Evolutionary conservation across 2,888 invertebrate species (phyloP).

Genomic region (Brachypalpus laphriformis): DNA sequence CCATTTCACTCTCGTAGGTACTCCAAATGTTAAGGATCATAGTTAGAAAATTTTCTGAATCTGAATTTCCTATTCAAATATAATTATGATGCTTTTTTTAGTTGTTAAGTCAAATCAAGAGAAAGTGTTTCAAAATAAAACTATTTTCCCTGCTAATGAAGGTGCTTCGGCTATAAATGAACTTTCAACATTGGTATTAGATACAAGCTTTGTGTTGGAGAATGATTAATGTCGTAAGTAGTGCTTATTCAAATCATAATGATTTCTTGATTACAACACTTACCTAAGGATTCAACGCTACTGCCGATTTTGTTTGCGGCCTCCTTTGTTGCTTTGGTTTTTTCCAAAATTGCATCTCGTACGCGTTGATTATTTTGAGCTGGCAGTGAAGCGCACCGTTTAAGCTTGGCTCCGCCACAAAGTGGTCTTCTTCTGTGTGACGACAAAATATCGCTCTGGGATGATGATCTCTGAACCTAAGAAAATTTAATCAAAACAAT

Average conservation of each 20-base stretch:
- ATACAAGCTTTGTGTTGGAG: slow-evolving; percentile 55
- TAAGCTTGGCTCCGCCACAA: slow-evolving; percentile 83
- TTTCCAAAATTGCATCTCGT: slow-evolving; percentile 72
- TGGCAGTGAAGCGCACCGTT: slow-evolving; percentile 85
- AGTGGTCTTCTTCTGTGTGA: slow-evolving; percentile 82
- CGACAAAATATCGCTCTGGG: slow-evolving; percentile 84
- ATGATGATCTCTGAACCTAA: slow-evolving; percentile 84
- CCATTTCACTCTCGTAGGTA: slow-evolving; percentile 80
- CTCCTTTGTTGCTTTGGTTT: slow-evolving; percentile 75
- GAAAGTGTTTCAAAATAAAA: slow-evolving; percentile 39
- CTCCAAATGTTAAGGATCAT: slow-evolving; percentile 87
- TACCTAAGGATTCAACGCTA: slow-evolving; percentile 82
- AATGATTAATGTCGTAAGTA: slow-evolving; percentile 20
- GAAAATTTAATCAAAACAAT: background rate
- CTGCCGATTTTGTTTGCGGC: slow-evolving; percentile 75
- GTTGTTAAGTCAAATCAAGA: slow-evolving; percentile 50
- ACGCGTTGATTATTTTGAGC: slow-evolving; percentile 79
- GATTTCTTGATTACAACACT: slow-evolving; percentile 62
- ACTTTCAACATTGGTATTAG: slow-evolving; percentile 43
- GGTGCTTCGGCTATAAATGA: slow-evolving; percentile 51
- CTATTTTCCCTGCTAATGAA: slow-evolving; percentile 15
- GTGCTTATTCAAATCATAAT: slow-evolving; percentile 22
- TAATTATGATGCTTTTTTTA: slow-evolving; percentile 64
- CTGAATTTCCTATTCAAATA: slow-evolving; percentile 77
- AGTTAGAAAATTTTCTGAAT: slow-evolving; percentile 83